Percentiles rank a stretch among this genome's conserved stretches.
These are phyloP conservation scores for Archips xylosteana DNA, from an alignment of 2,888 invertebrate genomes.

Conservation along the genomic window DNA sequence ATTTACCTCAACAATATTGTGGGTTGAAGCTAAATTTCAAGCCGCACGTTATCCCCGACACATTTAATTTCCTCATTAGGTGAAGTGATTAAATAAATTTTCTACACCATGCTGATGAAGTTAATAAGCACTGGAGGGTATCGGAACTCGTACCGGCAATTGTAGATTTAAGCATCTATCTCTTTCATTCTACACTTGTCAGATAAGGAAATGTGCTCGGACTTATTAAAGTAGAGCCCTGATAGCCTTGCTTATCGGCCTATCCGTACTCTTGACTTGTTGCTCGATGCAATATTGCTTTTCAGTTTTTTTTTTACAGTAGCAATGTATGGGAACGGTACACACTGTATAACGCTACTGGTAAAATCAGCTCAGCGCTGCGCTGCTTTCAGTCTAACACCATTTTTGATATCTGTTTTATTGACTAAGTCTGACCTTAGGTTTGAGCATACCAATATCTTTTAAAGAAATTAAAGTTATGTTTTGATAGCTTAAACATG, in stretches of 20 bases:
- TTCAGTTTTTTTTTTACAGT: too few species aligned
- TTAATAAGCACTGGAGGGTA: slow-evolving; percentile 13
- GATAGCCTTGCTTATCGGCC: neutral
- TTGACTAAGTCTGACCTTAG: too few species aligned
- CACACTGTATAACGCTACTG: too few species aligned
- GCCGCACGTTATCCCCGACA: neutral
- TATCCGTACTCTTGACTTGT: neutral
- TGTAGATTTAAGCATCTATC: neutral
- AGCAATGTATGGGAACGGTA: too few species aligned
- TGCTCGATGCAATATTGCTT: neutral
- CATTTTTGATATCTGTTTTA: too few species aligned
- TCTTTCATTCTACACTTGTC: neutral
- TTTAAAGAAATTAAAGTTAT: too few species aligned
- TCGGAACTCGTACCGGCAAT: neutral
- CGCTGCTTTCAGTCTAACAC: too few species aligned
- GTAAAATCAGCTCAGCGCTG: too few species aligned
- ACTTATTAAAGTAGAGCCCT: neutral
- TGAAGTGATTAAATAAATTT: slow-evolving; percentile 25
- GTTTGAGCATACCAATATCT: too few species aligned
- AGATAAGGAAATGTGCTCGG: neutral
- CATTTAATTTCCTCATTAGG: slow-evolving; percentile 33
- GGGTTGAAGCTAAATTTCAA: slow-evolving; percentile 4
- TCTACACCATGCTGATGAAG: slow-evolving; percentile 12
- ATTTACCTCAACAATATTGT: neutral
- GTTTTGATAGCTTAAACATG: too few species aligned